A percentile compares a stretch with the other conserved stretches of the same genome.
These are phyloP conservation scores for Siderastrea siderea DNA, from an alignment of 92 coral and sea anemone species.

Conservation along the genomic window DNA sequence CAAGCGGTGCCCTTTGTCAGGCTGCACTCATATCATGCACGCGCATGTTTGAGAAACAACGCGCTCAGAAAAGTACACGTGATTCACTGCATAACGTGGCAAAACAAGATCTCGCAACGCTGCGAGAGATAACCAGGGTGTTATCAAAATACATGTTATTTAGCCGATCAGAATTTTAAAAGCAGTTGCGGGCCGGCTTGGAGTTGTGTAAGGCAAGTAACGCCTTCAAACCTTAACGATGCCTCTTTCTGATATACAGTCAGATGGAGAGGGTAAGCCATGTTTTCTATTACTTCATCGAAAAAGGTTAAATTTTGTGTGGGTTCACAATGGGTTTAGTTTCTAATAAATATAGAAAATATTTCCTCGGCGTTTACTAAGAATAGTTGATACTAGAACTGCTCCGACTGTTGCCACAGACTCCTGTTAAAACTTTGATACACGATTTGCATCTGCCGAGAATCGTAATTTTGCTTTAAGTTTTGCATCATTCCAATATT, in stretches of 20 bases:
- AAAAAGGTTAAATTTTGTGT: too few relatives aligned
- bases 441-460: too few relatives aligned
- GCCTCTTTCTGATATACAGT: not conserved
- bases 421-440: too few relatives aligned
- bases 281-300: too few relatives aligned
- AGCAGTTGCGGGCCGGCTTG: not conserved
- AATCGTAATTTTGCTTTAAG: too few relatives aligned
- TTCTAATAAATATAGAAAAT: too few relatives aligned
- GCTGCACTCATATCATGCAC: not conserved
- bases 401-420: too few relatives aligned
- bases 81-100: not conserved
- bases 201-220: not conserved
- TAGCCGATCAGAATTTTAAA: not conserved
- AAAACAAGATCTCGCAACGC: not conserved
- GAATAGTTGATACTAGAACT: too few relatives aligned
- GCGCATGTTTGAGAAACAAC: not conserved
- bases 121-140: not conserved
- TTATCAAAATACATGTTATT: not conserved
- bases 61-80: slow-evolving; percentile 1
- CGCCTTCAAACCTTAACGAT: not conserved
- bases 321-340: too few relatives aligned
- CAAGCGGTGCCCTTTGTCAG: too few relatives aligned
- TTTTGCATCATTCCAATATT: too few relatives aligned
- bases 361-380: too few relatives aligned
- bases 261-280: not conserved